phyloP scores from a whole-genome alignment of 92 coral and sea anemone species.

The Zoanthus solanderi region DNA sequence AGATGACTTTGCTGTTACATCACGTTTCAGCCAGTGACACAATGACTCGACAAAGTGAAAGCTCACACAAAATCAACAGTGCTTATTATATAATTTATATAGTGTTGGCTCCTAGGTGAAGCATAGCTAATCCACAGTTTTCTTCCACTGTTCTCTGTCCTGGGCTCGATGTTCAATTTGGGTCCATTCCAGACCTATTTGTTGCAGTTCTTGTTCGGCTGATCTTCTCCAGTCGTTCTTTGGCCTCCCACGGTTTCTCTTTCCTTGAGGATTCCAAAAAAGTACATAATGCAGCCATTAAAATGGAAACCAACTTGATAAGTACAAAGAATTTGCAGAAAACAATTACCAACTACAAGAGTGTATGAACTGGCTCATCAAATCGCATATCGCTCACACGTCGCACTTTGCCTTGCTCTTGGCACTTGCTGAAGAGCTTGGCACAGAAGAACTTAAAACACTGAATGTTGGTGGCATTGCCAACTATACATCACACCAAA shows the following conservation, averaged over 20 bases:
- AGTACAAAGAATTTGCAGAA: not conserved
- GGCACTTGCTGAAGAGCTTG: constrained; percentile 27
- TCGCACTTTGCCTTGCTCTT: constrained; percentile 52
- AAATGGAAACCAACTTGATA: not conserved
- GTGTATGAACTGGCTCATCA: constrained; percentile 39
- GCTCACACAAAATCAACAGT: not conserved
- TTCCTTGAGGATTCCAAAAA: too few relatives aligned
- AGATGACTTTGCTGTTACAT: constrained; percentile 10
- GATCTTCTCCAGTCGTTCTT: too few relatives aligned
- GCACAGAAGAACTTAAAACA: constrained; percentile 22
- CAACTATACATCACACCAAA: constrained; percentile 36
- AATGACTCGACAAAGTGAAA: constrained; percentile 6
- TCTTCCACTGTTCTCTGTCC: too few relatives aligned
- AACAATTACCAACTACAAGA: not conserved
- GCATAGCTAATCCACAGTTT: too few relatives aligned
- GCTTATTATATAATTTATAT: not conserved
- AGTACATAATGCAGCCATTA: not conserved
- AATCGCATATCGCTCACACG: constrained; percentile 40
- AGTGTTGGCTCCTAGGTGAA: too few relatives aligned
- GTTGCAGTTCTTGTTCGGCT: too few relatives aligned
- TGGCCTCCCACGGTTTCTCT: too few relatives aligned
- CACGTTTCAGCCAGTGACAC: constrained; percentile 4
- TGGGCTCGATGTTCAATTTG: too few relatives aligned
- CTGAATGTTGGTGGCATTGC: constrained; percentile 43
- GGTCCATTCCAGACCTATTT: too few relatives aligned